Evolutionary conservation across 2,797 vertebrate species (phyloP).

Genomic region (Gorsachius magnificus): DNA sequence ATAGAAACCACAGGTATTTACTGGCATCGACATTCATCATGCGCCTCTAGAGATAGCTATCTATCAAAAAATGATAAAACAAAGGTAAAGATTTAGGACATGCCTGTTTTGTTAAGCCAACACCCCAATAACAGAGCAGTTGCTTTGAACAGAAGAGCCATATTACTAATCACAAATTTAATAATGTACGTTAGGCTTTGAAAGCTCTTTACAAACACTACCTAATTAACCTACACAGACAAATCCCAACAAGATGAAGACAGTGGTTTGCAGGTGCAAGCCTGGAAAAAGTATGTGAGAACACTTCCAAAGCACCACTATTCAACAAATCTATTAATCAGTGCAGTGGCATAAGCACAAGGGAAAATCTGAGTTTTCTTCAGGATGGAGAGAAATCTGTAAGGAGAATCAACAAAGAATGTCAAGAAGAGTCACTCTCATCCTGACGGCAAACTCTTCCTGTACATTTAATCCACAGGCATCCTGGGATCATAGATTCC

Average conservation of each 20-base stretch:
- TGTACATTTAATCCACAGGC: not conserved
- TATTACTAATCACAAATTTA: constrained; percentile 12
- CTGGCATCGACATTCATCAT: not conserved
- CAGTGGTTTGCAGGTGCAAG: not conserved
- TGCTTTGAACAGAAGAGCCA: constrained; percentile 33
- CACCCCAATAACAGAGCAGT: constrained; percentile 16
- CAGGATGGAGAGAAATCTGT: not conserved
- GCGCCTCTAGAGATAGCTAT: constrained; percentile 7
- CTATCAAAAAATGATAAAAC: constrained; percentile 25
- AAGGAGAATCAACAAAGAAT: not conserved
- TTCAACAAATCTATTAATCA: not conserved
- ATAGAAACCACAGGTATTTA: constrained; percentile 47
- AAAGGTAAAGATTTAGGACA: constrained; percentile 6
- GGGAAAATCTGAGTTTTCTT: not conserved
- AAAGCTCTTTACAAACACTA: constrained; percentile 41
- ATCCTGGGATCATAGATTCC: not conserved
- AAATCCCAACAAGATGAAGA: constrained; percentile 43
- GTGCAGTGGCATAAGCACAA: not conserved
- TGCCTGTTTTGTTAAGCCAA: constrained; percentile 46
- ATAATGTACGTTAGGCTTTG: not conserved
- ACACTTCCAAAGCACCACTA: not conserved
- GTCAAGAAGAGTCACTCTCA: not conserved
- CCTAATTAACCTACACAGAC: constrained; percentile 27
- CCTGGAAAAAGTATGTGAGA: not conserved
- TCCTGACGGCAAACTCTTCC: not conserved